These are phyloP conservation scores for Rapana venosa DNA, from an alignment of 2,888 invertebrate species.

Conservation along the genomic window DNA sequence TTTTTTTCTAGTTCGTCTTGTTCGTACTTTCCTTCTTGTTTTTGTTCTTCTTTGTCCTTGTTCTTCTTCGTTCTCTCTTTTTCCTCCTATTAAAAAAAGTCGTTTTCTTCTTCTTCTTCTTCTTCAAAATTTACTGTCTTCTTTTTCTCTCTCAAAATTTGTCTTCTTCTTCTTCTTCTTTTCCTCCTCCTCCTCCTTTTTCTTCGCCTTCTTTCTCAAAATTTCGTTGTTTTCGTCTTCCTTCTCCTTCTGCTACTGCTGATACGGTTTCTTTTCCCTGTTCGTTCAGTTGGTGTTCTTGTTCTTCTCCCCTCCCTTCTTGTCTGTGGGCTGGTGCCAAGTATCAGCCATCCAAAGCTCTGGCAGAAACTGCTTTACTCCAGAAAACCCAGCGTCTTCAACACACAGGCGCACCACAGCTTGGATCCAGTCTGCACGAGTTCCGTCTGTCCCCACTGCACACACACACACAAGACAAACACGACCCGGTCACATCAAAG, in stretches of 20 bases:
- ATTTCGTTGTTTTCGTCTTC: background rate
- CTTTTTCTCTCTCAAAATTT: background rate
- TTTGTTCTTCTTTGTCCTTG: constrained; percentile 36
- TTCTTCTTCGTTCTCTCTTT: constrained; percentile 32
- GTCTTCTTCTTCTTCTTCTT: background rate
- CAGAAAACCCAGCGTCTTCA: no score
- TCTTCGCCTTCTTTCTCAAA: background rate
- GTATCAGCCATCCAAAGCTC: no score
- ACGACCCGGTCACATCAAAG: background rate
- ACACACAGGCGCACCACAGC: no score
- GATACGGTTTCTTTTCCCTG: background rate
- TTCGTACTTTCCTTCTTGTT: constrained; percentile 34
- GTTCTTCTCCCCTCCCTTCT: background rate
- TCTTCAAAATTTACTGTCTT: background rate
- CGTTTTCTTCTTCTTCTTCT: background rate
- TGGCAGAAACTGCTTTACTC: no score
- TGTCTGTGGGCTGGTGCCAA: no score
- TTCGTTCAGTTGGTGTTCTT: background rate
- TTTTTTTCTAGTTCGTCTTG: background rate
- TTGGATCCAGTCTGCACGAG: no score
- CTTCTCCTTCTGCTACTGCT: background rate
- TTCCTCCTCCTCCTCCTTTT: constrained; percentile 21
- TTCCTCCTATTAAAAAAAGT: background rate
- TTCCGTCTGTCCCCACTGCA: no score
- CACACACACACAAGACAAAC: no score